Percentiles rank a stretch among this genome's conserved stretches.
phyloP scores from a whole-genome alignment of 2,797 vertebrate species.

The Dipus sagitta region DNA sequence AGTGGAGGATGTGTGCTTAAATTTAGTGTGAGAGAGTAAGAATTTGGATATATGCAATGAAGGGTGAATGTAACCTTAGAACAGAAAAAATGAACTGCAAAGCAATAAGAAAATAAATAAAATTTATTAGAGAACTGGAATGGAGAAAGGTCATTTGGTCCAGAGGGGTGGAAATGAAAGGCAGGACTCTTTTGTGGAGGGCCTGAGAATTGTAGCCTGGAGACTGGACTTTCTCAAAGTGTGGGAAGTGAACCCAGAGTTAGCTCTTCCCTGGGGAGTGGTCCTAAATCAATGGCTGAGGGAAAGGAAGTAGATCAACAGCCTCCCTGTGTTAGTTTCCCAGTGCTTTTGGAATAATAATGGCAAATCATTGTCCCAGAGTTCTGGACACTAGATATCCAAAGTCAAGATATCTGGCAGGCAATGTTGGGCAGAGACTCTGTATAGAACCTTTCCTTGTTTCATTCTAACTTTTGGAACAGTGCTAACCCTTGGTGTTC shows the following conservation, averaged over 20 bases:
- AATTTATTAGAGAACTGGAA: not conserved
- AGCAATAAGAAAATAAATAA: not conserved
- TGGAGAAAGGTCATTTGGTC: not conserved
- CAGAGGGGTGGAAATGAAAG: not conserved
- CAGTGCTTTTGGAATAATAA: not conserved
- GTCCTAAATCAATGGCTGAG: not conserved
- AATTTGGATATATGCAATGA: not conserved
- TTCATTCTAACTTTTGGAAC: not conserved
- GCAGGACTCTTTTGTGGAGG: not conserved
- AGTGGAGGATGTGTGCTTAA: not conserved
- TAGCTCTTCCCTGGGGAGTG: not conserved
- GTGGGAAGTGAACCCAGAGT: not conserved
- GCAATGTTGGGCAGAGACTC: not conserved
- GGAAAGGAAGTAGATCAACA: not conserved
- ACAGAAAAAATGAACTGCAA: not conserved
- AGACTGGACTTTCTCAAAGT: not conserved
- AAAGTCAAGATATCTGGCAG: not conserved
- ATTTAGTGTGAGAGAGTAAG: not conserved
- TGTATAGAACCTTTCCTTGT: not conserved
- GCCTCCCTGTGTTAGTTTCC: not conserved
- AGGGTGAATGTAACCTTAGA: not conserved
- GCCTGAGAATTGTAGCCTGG: not conserved
- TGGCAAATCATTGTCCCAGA: not conserved
- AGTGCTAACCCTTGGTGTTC: not conserved
- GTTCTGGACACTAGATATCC: not conserved